A percentile compares a stretch with the other conserved stretches of the same genome.
Evolutionary conservation across 2,797 vertebrate genomes (phyloP).

Genomic region (Pangasius sanitwongsei): DNA sequence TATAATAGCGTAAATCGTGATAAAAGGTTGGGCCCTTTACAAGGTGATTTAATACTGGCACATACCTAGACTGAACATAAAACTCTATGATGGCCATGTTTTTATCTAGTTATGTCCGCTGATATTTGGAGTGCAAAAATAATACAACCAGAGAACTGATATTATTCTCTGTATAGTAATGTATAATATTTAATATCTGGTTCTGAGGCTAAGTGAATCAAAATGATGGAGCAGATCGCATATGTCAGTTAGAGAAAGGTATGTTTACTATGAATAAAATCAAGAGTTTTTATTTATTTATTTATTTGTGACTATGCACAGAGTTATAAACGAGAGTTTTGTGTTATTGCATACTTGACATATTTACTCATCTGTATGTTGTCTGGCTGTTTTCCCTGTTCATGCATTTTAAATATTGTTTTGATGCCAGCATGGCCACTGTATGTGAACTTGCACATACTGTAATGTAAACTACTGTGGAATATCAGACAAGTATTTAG

Average conservation of each 20-base stretch:
- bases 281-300: conserved; percentile 16
- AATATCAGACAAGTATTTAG: conserved; percentile 61
- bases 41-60: neutral
- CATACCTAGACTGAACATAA: neutral
- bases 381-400: conserved; percentile 50
- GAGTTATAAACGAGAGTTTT: neutral
- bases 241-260: neutral
- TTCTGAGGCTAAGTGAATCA: neutral
- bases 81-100: neutral
- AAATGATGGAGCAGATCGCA: neutral
- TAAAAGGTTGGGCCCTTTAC: neutral
- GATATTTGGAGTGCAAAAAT: neutral
- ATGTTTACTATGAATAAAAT: conserved; percentile 26
- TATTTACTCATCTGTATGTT: conserved; percentile 45
- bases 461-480: conserved; percentile 61
- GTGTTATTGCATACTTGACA: conserved; percentile 27
- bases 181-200: neutral
- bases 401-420: conserved; percentile 46
- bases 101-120: neutral
- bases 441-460: conserved; percentile 61
- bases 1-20: neutral
- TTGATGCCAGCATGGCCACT: conserved; percentile 57
- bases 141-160: neutral
- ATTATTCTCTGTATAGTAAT: neutral
- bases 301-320: neutral